Evolutionary conservation across 2,113 vertebrate genomes (phyloP).

Genomic region (Eira barbara): DNA sequence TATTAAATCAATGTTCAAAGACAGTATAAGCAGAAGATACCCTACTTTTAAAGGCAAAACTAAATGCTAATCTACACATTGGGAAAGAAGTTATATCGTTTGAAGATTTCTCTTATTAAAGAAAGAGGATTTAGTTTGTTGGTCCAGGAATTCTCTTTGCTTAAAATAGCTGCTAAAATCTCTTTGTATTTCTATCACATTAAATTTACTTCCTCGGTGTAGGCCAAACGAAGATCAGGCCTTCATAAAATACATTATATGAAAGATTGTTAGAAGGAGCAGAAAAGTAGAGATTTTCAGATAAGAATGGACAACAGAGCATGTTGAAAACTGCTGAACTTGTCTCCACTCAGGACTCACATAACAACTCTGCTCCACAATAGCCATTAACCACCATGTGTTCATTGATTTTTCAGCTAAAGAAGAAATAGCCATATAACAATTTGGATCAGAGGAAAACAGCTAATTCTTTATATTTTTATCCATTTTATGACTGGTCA

Average conservation of each 20-base stretch:
- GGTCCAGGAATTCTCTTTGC: not conserved
- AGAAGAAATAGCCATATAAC: slow-evolving; percentile 5
- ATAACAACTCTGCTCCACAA: not conserved
- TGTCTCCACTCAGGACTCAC: not conserved
- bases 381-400: not conserved
- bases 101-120: slow-evolving; percentile 25
- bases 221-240: not conserved
- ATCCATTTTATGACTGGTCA: not conserved
- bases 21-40: not conserved
- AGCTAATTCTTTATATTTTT: slow-evolving; percentile 9
- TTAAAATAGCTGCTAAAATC: not conserved
- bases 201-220: not conserved
- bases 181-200: not conserved
- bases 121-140: slow-evolving; percentile 19
- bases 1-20: slow-evolving; percentile 20
- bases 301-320: not conserved
- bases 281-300: not conserved
- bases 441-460: slow-evolving; percentile 17
- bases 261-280: not conserved
- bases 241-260: slow-evolving; percentile 1
- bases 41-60: slow-evolving; percentile 57
- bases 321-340: slow-evolving; percentile 1
- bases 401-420: slow-evolving; percentile 52
- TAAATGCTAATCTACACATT: slow-evolving; percentile 11
- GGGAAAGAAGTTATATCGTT: not conserved